Base-by-base conservation (phyloP, 2,888 invertebrate species). In the Drosophila bunnanda region DNA sequence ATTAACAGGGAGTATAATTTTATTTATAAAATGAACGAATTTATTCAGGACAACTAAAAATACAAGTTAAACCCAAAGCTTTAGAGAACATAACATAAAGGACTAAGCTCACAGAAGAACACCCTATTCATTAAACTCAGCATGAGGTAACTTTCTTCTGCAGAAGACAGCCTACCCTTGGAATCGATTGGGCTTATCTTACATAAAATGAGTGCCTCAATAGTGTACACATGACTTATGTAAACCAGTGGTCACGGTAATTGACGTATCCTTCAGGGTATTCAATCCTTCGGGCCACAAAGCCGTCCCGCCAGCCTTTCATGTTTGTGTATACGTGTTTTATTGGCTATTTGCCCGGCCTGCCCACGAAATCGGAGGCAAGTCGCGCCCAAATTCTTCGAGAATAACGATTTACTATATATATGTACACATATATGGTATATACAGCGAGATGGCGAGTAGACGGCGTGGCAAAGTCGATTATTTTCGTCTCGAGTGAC, bases 401-500 rank as follows among this genome's bases (percentile, higher is more conserved):
- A 44, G 60, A 50, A 53, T 41, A 28, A 39, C 60, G 55, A 54
- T 20, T 50, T 20, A 30, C 30, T 50, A 30, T 32, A 20, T 32
- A 50, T 46, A 12, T 32, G 13, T 32, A 32, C 12, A 17, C 12
- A 17, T 39, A 17, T 17, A 12, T 39, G 12, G 50, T 36, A 34
- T 25, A 20, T 57, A 60, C 2, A 25, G 22, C 17, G 10, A 30
- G 60, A 62, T 25, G 28, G 28, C 20, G n/a, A 12, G 67, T 38
- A 57, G 55, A 55, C 86, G 79, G 76, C 82, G 86, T 79, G 86
- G 77, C 77, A 83, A 77, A 88, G 85, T 84, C 85, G 85, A 89
- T 85, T 85, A 85, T 84, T 81, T 85, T 88, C 85, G 72, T 84
- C 85, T 88, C 80, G 79, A 85, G 88, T 85, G 88, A 89, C 85